Evolutionary conservation across 1,140 invertebrate species (phyloP).

Genomic region (Drosophila orosa): DNA sequence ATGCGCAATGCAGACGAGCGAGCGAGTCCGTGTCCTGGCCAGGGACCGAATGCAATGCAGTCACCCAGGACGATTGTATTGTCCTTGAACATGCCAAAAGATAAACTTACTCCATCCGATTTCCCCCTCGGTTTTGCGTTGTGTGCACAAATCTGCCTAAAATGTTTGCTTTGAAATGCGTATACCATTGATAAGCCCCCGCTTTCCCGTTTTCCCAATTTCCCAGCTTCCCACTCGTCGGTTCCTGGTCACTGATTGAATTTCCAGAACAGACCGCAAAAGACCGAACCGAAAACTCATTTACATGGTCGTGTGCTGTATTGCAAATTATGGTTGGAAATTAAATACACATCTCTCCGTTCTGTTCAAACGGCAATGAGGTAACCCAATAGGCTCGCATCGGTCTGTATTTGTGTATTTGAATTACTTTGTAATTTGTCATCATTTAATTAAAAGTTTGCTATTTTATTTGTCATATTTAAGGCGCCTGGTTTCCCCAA

Average conservation of each 20-base stretch:
- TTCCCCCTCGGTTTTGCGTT: slow-evolving; percentile 24
- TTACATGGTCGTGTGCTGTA: slow-evolving; percentile 8
- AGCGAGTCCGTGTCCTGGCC: slow-evolving; percentile 1
- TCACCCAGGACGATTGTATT: slow-evolving; percentile 44
- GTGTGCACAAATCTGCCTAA: slow-evolving; percentile 68
- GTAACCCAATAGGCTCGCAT: slow-evolving; percentile 18
- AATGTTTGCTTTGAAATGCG: slow-evolving; percentile 81
- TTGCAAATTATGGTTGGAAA: slow-evolving; percentile 72
- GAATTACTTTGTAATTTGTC: slow-evolving; percentile 21
- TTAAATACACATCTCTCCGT: slow-evolving; percentile 62
- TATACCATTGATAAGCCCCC: slow-evolving; percentile 73
- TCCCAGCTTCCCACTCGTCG: slow-evolving; percentile 10
- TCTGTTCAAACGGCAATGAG: slow-evolving; percentile 36
- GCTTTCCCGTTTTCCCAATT: slow-evolving; percentile 26
- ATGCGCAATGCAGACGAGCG: slow-evolving; percentile 29
- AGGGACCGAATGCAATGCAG: slow-evolving; percentile 19
- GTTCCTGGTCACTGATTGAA: slow-evolving; percentile 66
- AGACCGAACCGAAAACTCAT: slow-evolving; percentile 26
- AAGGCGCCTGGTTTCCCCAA: slow-evolving; percentile 2
- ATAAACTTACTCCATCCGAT: slow-evolving; percentile 62
- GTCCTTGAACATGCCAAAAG: slow-evolving; percentile 73
- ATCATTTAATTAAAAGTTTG: slow-evolving; percentile 41
- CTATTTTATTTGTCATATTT: slow-evolving; percentile 16
- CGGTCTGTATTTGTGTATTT: background rate
- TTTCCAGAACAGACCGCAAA: slow-evolving; percentile 59